phyloP scores from a whole-genome alignment of 2,888 invertebrate genomes.

The Nomada fucata region DNA sequence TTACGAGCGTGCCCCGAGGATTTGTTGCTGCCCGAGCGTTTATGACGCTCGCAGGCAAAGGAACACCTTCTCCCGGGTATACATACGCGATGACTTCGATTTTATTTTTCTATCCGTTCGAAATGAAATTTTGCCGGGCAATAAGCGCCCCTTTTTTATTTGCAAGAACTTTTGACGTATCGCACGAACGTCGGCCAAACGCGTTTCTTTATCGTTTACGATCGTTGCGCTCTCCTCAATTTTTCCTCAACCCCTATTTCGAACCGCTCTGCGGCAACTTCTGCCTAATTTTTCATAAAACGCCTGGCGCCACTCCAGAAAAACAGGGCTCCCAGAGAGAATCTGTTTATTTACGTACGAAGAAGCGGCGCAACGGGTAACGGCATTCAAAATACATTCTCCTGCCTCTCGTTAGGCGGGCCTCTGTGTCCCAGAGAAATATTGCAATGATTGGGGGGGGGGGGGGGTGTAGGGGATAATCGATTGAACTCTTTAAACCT shows the following conservation, averaged over 20 bases:
- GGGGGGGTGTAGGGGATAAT: not conserved
- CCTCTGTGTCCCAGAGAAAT: too few species aligned
- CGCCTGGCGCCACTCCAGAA: conserved; percentile 19
- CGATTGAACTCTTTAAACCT: conserved; percentile 2
- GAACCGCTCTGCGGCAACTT: not conserved
- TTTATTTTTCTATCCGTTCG: too few species aligned
- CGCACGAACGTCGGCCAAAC: not conserved
- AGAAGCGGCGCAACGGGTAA: not conserved
- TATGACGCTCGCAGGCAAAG: too few species aligned
- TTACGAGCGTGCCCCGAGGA: too few species aligned
- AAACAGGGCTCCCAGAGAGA: conserved; percentile 2
- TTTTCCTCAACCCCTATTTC: not conserved
- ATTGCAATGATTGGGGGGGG: not conserved
- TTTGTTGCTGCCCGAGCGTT: too few species aligned
- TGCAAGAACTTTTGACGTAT: not conserved
- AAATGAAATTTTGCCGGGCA: not conserved
- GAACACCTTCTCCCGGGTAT: too few species aligned
- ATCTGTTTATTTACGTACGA: conserved; percentile 29
- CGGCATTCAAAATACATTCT: conserved; percentile 7
- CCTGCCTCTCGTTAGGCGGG: not conserved
- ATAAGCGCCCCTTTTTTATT: not conserved
- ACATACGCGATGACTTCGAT: too few species aligned
- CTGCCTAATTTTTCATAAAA: conserved; percentile 5
- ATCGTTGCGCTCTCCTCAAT: not conserved
- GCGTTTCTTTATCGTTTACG: not conserved